A percentile compares a stretch with the other conserved stretches of the same genome.
Evolutionary conservation across 1,140 invertebrate species (phyloP).

Genomic region (Heliconius nattereri): DNA sequence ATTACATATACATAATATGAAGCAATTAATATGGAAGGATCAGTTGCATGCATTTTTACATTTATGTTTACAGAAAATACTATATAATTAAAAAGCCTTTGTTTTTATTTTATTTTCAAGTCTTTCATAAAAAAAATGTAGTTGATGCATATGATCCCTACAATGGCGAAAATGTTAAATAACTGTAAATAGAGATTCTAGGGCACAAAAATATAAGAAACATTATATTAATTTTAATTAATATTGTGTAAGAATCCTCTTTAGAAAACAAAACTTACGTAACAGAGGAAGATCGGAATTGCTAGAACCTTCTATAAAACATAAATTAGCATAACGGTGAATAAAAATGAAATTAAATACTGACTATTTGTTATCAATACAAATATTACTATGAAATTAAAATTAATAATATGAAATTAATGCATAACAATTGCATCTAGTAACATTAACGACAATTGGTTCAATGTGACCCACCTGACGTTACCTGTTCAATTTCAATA

Average conservation of each 20-base stretch:
- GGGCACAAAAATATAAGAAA: not conserved
- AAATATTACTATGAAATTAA: not conserved
- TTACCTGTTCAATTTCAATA: constrained; percentile 25
- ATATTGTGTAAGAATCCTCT: not conserved
- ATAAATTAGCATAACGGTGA: constrained; percentile 5
- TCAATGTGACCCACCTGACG: constrained; percentile 26
- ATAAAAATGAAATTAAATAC: constrained; percentile 7
- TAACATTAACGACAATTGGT: constrained; percentile 2
- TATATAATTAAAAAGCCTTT: no score
- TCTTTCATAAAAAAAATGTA: not conserved
- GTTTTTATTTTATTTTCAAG: no score
- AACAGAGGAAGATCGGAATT: not conserved
- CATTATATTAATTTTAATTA: not conserved
- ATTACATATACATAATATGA: not conserved
- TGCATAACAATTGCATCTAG: not conserved
- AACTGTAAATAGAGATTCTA: not conserved
- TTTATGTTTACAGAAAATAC: not conserved
- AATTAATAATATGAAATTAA: not conserved
- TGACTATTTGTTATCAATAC: not conserved
- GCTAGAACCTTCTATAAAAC: not conserved
- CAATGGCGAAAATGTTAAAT: not conserved
- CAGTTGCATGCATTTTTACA: constrained; percentile 32
- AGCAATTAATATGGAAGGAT: constrained; percentile 22
- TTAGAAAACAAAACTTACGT: constrained; percentile 5
- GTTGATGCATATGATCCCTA: constrained; percentile 33